A percentile compares a stretch with the other conserved stretches of the same genome.
Evolutionary conservation across 1,140 invertebrate species (phyloP).

Genomic region (Saccostrea glomerata): DNA sequence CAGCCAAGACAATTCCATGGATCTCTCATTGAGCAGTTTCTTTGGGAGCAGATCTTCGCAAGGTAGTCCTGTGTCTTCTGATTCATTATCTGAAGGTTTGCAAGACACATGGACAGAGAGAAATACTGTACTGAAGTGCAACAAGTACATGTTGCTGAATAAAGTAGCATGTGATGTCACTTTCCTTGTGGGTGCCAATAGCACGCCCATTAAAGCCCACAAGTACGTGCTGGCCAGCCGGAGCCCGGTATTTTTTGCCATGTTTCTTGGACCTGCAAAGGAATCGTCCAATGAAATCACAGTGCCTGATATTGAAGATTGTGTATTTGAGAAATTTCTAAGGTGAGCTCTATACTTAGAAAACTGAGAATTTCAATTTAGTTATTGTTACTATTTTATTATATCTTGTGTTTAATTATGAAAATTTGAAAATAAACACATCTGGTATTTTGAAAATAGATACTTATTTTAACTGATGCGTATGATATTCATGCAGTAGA

Average conservation of each 20-base stretch:
- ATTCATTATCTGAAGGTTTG: neutral
- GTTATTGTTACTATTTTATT: too few species aligned
- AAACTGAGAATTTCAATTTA: neutral
- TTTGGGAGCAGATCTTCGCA: neutral
- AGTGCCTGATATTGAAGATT: neutral
- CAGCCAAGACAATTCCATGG: neutral
- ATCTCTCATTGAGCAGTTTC: neutral
- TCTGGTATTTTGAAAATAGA: too few species aligned
- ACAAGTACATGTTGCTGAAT: conserved; percentile 50
- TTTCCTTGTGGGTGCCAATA: conserved; percentile 47
- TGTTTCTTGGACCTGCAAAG: conserved; percentile 31
- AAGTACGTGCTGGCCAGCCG: conserved; percentile 50
- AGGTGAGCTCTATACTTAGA: conserved; percentile 32
- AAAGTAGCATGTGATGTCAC: conserved; percentile 58
- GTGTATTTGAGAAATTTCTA: conserved; percentile 5
- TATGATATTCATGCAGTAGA: too few species aligned
- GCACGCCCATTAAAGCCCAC: conserved; percentile 48
- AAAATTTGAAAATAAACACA: too few species aligned
- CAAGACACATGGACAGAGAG: conserved; percentile 45
- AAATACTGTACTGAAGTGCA: conserved; percentile 51
- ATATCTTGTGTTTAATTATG: too few species aligned
- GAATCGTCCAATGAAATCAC: neutral
- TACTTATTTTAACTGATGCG: too few species aligned
- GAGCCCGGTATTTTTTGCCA: conserved; percentile 51
- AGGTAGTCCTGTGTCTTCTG: neutral